Percentiles rank a stretch among this genome's conserved stretches.
These are phyloP conservation scores for Hermaeophaga mercurialis DNA, from an alignment of 2,888 invertebrate species.

Conservation along the genomic window DNA sequence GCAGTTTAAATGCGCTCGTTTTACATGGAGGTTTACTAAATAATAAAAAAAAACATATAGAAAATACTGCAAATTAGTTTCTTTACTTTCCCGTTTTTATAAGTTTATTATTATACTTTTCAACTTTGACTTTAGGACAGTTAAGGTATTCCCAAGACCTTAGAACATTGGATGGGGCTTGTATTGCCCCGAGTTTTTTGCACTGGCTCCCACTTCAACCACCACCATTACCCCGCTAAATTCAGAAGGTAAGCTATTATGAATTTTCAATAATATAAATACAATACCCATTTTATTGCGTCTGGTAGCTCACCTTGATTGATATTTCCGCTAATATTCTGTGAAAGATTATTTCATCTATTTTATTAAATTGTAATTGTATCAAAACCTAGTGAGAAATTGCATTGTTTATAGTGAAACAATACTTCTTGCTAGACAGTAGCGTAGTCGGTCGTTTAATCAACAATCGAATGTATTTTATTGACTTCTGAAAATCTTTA, in stretches of 20 bases:
- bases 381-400: slow-evolving; percentile 1
- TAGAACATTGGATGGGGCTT: slow-evolving; percentile 56
- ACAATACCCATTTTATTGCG: too few species aligned
- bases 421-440: background rate
- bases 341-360: background rate
- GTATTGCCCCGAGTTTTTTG: slow-evolving; percentile 57
- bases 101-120: slow-evolving; percentile 4
- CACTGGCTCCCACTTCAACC: slow-evolving; percentile 59
- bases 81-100: too few species aligned
- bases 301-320: too few species aligned
- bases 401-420: slow-evolving; percentile 5
- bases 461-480: too few species aligned
- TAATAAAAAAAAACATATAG: too few species aligned
- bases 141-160: slow-evolving; percentile 33
- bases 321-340: background rate
- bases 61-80: too few species aligned
- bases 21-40: too few species aligned
- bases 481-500: too few species aligned
- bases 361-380: background rate
- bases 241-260: slow-evolving; percentile 54
- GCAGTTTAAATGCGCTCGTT: too few species aligned
- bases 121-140: slow-evolving; percentile 25
- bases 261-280: too few species aligned
- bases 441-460: too few species aligned
- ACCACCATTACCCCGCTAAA: slow-evolving; percentile 59